These are phyloP conservation scores for Cryptocheilus praepositus DNA, from an alignment of 2,888 invertebrate genomes.

Conservation along the genomic window DNA sequence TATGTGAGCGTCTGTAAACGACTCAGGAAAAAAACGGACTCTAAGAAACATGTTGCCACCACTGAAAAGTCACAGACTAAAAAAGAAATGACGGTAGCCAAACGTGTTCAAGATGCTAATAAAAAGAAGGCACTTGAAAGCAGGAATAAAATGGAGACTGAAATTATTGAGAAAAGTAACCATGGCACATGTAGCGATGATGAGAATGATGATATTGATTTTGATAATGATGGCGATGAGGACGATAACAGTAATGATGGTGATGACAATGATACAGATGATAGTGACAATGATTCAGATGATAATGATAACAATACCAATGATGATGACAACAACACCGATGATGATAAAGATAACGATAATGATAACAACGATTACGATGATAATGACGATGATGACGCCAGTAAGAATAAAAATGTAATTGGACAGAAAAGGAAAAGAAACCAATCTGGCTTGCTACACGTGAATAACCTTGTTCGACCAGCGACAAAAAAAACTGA, in stretches of 20 bases:
- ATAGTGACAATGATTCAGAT: background rate
- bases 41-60: background rate
- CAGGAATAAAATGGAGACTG: background rate
- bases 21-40: constrained; percentile 34
- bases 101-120: background rate
- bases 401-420: constrained; percentile 1
- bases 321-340: no score
- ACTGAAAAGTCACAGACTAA: no score
- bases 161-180: constrained; percentile 4
- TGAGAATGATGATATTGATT: background rate
- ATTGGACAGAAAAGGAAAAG: constrained; percentile 15
- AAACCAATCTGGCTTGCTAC: no score
- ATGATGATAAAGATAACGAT: no score
- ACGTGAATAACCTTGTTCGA: no score
- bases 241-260: constrained; percentile 4
- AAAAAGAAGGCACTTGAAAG: background rate
- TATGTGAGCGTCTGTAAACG: constrained; percentile 50
- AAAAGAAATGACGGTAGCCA: no score
- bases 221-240: background rate
- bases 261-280: constrained; percentile 14
- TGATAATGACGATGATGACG: background rate
- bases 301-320: constrained; percentile 1
- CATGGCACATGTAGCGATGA: constrained; percentile 4
- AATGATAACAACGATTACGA: no score
- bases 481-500: constrained; percentile 3